Evolutionary conservation across 2,888 invertebrate genomes (phyloP), one percentile per base, ranked within the genome.

Genomic region (Syrphus vitripennis): DNA sequence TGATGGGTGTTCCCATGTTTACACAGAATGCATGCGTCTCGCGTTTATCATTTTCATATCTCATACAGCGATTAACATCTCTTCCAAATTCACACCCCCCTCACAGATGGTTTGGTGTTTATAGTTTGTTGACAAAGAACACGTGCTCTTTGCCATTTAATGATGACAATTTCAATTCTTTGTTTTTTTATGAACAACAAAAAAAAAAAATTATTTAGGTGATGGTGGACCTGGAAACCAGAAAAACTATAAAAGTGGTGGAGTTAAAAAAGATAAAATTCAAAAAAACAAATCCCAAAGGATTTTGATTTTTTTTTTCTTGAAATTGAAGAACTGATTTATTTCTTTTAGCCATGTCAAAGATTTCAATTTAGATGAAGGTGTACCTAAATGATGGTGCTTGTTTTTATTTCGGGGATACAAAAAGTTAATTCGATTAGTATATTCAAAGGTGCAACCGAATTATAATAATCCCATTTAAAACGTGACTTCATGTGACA

Each of bases 21-120:
- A 69, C 55, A 42, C 69, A 50, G 16, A 77, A 63, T 72, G 77
- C 77, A 82, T 77, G 77, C 86, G 72, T 69, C 77, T 21, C 40
- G 34, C 72, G 86, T 86, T 82, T 86, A 81, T 86, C 86, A 86
- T 86, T 82, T 86, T 74, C 82, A 81, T 86, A 86, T 86, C 86
- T 77, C 72, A 71, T 53, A n/a, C n/a, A 74, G 45, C 81, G 84
- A 81, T 80, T 76, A 84, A 65, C 53, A 76, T 65, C 63, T 83
- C 65, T 77, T 63, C 55, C 45, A n/a, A 37, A 81, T 78, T 74
- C 55, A 63, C 55, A 81, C 76, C 77, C 81, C 76, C 77, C 81
- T 77, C 63, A 26, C 45, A 40, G 34, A 75, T 67, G 24, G 34
- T 34, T 9, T 34, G 29, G 6, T 29, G 29, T 29, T 3, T 34